Conservation (phyloP, 2,888 invertebrate genomes). For the Pyrochroa serraticornis region DNA sequence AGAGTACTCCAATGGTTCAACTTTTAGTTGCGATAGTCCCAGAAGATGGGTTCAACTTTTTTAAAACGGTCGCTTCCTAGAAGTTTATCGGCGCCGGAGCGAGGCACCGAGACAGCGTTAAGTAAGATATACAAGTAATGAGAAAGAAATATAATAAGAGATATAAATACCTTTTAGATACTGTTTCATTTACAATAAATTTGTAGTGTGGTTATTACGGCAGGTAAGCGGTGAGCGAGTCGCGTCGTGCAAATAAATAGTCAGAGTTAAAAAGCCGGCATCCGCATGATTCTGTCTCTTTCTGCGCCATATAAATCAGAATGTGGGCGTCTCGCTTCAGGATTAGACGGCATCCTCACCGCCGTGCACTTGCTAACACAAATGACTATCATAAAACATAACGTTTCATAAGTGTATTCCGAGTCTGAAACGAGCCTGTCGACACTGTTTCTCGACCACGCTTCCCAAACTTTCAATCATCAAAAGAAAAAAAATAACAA, state of each 20-base stretch:
- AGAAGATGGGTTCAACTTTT: too few relatives aligned
- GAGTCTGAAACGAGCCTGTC: constrained; percentile 41
- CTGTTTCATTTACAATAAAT: constrained; percentile 56
- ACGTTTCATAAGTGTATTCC: constrained; percentile 48
- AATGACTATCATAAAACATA: constrained; percentile 46
- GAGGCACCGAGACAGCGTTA: constrained; percentile 33
- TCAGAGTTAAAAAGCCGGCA: constrained; percentile 38
- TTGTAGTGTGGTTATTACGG: constrained; percentile 49
- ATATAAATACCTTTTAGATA: constrained; percentile 56
- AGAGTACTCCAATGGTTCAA: too few relatives aligned
- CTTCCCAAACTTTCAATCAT: neutral
- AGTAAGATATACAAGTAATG: constrained; percentile 53
- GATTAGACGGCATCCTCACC: constrained; percentile 27
- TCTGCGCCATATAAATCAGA: constrained; percentile 13
- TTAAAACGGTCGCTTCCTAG: too few relatives aligned
- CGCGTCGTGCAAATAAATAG: constrained; percentile 43
- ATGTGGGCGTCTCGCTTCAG: constrained; percentile 24
- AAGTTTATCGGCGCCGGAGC: neutral
- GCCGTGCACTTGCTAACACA: constrained; percentile 36
- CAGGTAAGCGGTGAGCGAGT: constrained; percentile 42
- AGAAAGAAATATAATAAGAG: constrained; percentile 54
- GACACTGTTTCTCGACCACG: constrained; percentile 19
- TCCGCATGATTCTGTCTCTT: constrained; percentile 23
- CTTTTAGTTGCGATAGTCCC: too few relatives aligned
- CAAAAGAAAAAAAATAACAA: too few relatives aligned